Base-by-base conservation (phyloP, 2,888 invertebrate species). In the Cancer borealis region DNA sequence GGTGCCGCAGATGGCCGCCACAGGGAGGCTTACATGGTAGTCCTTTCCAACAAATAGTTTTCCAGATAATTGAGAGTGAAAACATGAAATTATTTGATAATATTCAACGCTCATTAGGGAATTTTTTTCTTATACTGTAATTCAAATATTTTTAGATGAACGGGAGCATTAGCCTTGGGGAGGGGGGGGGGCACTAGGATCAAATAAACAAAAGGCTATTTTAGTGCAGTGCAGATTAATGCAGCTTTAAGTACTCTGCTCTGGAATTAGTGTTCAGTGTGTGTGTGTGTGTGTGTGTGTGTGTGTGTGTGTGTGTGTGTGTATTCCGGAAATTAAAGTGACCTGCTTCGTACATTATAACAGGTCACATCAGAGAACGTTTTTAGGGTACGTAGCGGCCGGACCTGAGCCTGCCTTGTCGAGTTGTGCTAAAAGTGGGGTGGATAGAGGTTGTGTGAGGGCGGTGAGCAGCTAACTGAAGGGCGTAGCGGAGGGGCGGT, bases 321-420 rank as follows among this genome's bases (percentile, higher is more conserved):
- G n/a, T 88, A 14, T 47, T 47, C 46, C n/a, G 88, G 88, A 88
- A 46, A 47, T 88, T 46, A 46, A 46, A 47, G 47, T 88, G 88
- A 88, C 47, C 88, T 88, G 88, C 45, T 88, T 21, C 88, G 26
- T 17, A 30, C 46, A n/a, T 21, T n/a, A 47, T n/a, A 88, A n/a
- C 46, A 46, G 46, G 46, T 88, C 46, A 88, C 88, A 10, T 46
- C 26, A 17, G 3, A 88, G 46, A 47, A 5, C 46, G 6, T 46
- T 30, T 46, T 47, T n/a, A 21, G 26, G 10, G 21, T n/a, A 17
- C 1, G 45, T 46, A 4, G 46, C 47, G 21, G 79, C 79, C 12
- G 30, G 12, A 79, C 79, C 10, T 0, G 79, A n/a, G 30, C 12
- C 30, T 79, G 79, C 30, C 12, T 30, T 26, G 26, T 26, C 79